Percentiles rank a stretch among this genome's conserved stretches.
phyloP scores from a whole-genome alignment of 2,797 vertebrate genomes.

The Neostethus bicornis region DNA sequence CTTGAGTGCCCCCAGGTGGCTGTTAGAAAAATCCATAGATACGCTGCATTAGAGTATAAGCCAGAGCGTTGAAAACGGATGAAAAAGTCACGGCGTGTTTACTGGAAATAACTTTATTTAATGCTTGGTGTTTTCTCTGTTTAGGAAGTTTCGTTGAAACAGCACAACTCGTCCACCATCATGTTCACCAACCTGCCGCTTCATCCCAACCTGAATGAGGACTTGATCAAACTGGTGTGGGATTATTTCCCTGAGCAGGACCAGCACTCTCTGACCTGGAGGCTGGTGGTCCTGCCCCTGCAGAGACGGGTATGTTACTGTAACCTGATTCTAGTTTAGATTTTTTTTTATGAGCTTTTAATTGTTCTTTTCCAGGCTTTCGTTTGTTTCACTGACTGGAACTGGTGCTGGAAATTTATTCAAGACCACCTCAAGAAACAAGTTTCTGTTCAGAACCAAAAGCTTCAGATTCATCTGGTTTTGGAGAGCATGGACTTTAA shows the following conservation, averaged over 20 bases:
- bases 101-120: no score
- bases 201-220: constrained; percentile 71
- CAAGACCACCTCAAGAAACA: not conserved
- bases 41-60: no score
- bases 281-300: constrained; percentile 41
- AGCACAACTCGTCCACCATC: constrained; percentile 34
- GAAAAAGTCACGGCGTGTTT: no score
- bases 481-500: not conserved
- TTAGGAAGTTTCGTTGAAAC: not conserved
- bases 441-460: not conserved
- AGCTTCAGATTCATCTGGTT: constrained; percentile 27
- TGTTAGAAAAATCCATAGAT: no score
- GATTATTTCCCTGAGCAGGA: constrained; percentile 70
- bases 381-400: constrained; percentile 35
- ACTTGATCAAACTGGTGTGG: constrained; percentile 80
- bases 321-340: not conserved
- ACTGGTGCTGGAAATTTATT: constrained; percentile 23
- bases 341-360: not conserved
- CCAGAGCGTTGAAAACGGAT: no score
- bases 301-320: constrained; percentile 60
- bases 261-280: constrained; percentile 38
- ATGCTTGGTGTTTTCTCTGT: not conserved
- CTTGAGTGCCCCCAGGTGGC: no score
- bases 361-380: constrained; percentile 37
- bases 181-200: constrained; percentile 84